Evolutionary conservation across 2,888 invertebrate species (phyloP).

Genomic region (Palloptera scutellata): DNA sequence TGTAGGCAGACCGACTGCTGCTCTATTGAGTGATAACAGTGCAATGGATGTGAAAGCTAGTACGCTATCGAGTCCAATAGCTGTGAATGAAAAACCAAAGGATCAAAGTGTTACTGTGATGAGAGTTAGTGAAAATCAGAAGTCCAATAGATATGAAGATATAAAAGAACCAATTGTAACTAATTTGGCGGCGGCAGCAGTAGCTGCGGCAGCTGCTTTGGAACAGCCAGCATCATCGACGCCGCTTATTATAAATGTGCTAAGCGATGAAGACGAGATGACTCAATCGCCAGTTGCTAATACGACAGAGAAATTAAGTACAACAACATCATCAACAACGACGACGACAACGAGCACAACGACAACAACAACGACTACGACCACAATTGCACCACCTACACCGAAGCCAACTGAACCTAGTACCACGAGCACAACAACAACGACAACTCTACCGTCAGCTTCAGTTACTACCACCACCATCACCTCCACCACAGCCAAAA

Average conservation of each 20-base stretch:
- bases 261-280: slow-evolving; percentile 54
- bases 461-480: slow-evolving; percentile 9
- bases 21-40: slow-evolving; percentile 30
- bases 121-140: too few relatives aligned
- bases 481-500: slow-evolving; percentile 26
- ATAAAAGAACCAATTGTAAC: slow-evolving; percentile 19
- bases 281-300: slow-evolving; percentile 35
- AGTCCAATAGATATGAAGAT: not conserved
- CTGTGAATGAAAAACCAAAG: not conserved
- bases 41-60: slow-evolving; percentile 19
- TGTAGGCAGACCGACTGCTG: slow-evolving; percentile 19
- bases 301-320: slow-evolving; percentile 20
- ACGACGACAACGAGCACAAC: slow-evolving; percentile 20
- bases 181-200: slow-evolving; percentile 26
- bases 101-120: not conserved
- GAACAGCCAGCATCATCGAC: slow-evolving; percentile 45
- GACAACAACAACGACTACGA: slow-evolving; percentile 25
- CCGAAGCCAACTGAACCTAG: slow-evolving; percentile 29
- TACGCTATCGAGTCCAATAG: not conserved
- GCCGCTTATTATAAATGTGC: slow-evolving; percentile 57
- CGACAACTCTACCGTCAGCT: slow-evolving; percentile 20
- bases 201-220: slow-evolving; percentile 15
- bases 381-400: slow-evolving; percentile 26
- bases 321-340: slow-evolving; percentile 28
- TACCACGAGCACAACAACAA: slow-evolving; percentile 28